Evolutionary conservation across 1,140 invertebrate species (phyloP), one percentile per base, ranked within the genome.

Genomic region (Danaus plexippus): DNA sequence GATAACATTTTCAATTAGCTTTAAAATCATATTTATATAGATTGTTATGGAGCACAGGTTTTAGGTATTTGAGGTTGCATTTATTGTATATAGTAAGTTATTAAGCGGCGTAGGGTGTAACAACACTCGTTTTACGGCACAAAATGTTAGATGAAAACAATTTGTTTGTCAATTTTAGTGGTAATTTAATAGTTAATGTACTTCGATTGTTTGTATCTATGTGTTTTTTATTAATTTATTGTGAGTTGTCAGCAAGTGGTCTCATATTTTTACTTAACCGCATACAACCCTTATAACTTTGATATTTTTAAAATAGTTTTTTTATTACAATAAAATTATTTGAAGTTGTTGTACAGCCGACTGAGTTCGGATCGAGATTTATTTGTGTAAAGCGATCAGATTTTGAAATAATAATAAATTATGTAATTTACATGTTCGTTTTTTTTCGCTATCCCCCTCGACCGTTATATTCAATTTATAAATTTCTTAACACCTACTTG

Each of bases 91-190:
- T 85, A 85, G 80, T 80, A 60, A 60, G 50, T 47, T 55, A 60
- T 55, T 81, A 81, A 80, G 73, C 69, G 69, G 69, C 79, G 66
- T 79, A 82, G 71, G 71, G 80, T 84, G 78, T 77, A 75, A 70
- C 52, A 66, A 84, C 83, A 86, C 83, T 86, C 80, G 83, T 86
- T 86, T 86, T 86, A 80, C 72, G 80, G 83, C 83, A 86, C 83
- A 86, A 86, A 85, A 80, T 80, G 76, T 83, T 86, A 81, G 75
- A 71, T 63, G 61, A 65, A 43, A 77, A 69, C 72, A 71, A 69
- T 81, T 84, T 74, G 80, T 84, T 83, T 84, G 66, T 86, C 83
- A 86, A 86, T 86, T 86, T 86, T 86, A 85, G 79, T 80, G 64
- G 59, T 76, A 78, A 75, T 79, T 32, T 69, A 68, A 57, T 65